Percentiles rank a stretch among this genome's conserved stretches.
Evolutionary conservation across 2,113 vertebrate genomes (phyloP).

Genomic region (Xenus cinereus): DNA sequence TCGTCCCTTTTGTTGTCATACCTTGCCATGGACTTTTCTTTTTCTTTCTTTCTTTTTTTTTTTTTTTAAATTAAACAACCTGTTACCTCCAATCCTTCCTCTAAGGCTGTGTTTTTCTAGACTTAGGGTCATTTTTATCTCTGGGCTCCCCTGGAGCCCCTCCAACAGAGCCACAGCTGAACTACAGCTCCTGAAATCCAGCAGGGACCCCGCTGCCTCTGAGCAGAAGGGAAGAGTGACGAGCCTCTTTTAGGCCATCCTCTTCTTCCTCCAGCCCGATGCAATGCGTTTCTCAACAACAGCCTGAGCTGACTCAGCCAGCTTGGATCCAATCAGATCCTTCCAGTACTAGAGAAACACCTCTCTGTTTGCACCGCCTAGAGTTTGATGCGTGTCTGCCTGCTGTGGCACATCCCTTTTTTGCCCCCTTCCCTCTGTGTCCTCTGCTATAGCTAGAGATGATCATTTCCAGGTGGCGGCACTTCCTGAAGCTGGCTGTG

Average conservation of each 20-base stretch:
- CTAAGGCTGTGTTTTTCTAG: not conserved
- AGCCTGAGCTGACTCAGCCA: not conserved
- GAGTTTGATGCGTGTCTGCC: not conserved
- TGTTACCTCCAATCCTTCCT: not conserved
- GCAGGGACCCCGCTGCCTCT: not conserved
- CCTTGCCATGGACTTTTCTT: not conserved
- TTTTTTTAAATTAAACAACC: not conserved
- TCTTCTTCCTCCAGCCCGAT: not conserved
- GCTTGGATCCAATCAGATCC: not conserved
- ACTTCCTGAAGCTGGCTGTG: not conserved
- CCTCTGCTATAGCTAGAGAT: not conserved
- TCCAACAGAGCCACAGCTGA: not conserved
- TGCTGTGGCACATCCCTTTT: not conserved
- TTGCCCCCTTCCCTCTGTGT: not conserved
- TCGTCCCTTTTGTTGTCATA: not conserved
- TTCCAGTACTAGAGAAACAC: not conserved
- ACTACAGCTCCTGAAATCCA: not conserved
- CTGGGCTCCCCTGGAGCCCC: not conserved
- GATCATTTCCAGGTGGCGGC: not conserved
- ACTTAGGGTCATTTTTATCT: not conserved
- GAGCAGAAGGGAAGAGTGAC: not conserved
- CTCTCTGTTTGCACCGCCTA: not conserved
- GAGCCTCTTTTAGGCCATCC: not conserved
- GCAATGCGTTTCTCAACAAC: not conserved
- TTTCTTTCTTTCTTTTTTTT: no score